These are phyloP conservation scores for Ceratosolen fusciceps DNA, from an alignment of 1,140 invertebrate species.

Conservation along the genomic window DNA sequence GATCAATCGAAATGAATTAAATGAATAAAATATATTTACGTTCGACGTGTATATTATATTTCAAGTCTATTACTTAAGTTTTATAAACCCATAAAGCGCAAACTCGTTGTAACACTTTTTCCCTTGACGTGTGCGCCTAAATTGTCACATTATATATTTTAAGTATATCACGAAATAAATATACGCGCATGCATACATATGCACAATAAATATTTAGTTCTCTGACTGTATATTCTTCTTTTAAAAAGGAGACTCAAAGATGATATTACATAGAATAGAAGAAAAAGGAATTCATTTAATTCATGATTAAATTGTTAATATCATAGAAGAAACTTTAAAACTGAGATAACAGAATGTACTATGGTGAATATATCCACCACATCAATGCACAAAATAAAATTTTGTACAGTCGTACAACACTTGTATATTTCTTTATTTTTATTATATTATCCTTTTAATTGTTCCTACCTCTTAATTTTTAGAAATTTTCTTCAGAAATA, in stretches of 20 bases:
- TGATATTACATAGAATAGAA: slow-evolving; percentile 3
- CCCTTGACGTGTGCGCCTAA: slow-evolving; percentile 36
- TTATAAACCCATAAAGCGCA: slow-evolving; percentile 51
- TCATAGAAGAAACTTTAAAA: slow-evolving; percentile 48
- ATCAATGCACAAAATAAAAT: slow-evolving; percentile 62
- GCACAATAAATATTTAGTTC: not conserved
- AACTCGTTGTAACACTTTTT: slow-evolving; percentile 50
- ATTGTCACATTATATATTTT: slow-evolving; percentile 47
- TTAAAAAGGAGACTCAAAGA: slow-evolving; percentile 28
- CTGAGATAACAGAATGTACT: slow-evolving; percentile 63
- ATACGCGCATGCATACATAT: slow-evolving; percentile 43
- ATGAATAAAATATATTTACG: slow-evolving; percentile 50
- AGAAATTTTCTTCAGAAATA: no score
- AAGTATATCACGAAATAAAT: slow-evolving; percentile 46
- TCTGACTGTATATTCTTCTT: slow-evolving; percentile 39
- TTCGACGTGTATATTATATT: slow-evolving; percentile 50
- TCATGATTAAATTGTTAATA: slow-evolving; percentile 29
- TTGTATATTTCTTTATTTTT: slow-evolving; percentile 33
- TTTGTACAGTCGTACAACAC: slow-evolving; percentile 62
- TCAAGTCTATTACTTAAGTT: slow-evolving; percentile 59
- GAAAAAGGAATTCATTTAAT: slow-evolving; percentile 25
- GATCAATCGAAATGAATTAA: slow-evolving; percentile 56
- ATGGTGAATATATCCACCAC: slow-evolving; percentile 55
- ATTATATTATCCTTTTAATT: slow-evolving; percentile 3
- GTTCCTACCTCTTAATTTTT: not conserved